phyloP scores from a whole-genome alignment of 2,797 vertebrate species.

The Salarias fasciatus region DNA sequence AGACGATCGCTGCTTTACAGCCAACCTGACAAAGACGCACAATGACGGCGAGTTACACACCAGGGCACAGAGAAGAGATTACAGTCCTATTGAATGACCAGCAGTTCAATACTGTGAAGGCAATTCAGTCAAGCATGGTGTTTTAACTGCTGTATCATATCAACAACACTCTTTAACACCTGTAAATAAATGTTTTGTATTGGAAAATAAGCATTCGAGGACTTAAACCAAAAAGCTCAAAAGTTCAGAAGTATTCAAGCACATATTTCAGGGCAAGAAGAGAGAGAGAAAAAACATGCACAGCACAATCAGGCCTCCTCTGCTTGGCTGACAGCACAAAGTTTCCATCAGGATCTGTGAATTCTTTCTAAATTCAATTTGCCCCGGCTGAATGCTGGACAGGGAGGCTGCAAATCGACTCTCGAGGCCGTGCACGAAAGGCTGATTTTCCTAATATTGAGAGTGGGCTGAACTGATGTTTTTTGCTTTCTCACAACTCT shows the following conservation, averaged over 20 bases:
- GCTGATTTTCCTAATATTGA: conserved; percentile 29
- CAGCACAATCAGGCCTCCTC: conserved; percentile 24
- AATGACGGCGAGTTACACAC: not conserved
- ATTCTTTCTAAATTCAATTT: conserved; percentile 37
- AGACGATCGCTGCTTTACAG: conserved; percentile 93
- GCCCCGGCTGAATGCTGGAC: not conserved
- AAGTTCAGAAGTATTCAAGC: conserved; percentile 7
- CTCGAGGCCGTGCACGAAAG: too few species aligned
- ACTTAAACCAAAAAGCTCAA: too few species aligned
- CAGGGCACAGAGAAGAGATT: too few species aligned
- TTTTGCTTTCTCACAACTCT: too few species aligned
- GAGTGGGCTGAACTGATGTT: conserved; percentile 10
- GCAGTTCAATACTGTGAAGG: too few species aligned
- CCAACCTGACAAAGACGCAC: conserved; percentile 82
- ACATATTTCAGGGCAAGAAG: not conserved
- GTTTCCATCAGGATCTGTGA: conserved; percentile 9
- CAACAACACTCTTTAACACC: too few species aligned
- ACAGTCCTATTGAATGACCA: too few species aligned
- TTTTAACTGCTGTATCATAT: too few species aligned
- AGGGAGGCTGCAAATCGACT: conserved; percentile 21
- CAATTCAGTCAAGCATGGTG: too few species aligned
- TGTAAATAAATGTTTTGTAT: too few species aligned
- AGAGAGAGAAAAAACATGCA: conserved; percentile 12
- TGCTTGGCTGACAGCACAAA: conserved; percentile 14
- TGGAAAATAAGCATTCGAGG: too few species aligned